Percentiles rank a stretch among this genome's conserved stretches.
These are phyloP conservation scores for Dicerorhinus sumatrensis DNA, from an alignment of 2,113 vertebrate species.

Conservation along the genomic window DNA sequence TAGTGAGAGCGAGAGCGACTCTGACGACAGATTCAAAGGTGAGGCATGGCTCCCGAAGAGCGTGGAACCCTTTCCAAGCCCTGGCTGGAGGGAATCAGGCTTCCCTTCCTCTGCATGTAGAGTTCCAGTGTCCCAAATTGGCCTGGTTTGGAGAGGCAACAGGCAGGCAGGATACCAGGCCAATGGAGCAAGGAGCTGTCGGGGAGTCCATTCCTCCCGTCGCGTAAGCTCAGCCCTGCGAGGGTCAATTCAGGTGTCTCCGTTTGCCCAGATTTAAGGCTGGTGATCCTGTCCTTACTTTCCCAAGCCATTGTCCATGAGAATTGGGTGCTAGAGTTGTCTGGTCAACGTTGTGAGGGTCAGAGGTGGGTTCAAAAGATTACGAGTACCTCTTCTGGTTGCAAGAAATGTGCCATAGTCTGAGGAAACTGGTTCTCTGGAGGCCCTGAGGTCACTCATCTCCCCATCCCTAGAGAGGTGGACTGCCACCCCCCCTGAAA, in stretches of 20 bases:
- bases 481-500: background rate
- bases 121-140: background rate
- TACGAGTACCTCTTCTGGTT: background rate
- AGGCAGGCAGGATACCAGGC: background rate
- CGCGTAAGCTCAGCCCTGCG: background rate
- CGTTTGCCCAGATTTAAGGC: background rate
- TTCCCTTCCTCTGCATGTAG: background rate
- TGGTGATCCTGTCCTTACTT: background rate
- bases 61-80: background rate
- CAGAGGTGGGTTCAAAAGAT: background rate
- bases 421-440: background rate
- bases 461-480: background rate
- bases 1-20: conserved; percentile 99
- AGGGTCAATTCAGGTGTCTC: background rate
- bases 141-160: background rate
- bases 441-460: background rate
- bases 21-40: conserved; percentile 99
- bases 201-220: background rate
- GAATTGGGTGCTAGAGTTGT: background rate
- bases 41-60: conserved; percentile 80
- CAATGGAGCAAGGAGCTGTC: background rate
- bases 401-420: background rate
- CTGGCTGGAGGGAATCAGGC: background rate
- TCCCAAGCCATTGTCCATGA: background rate
- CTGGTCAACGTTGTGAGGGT: background rate